Conservation (phyloP, 1,140 invertebrate genomes). For the Neoseiulus cucumeris region DNA sequence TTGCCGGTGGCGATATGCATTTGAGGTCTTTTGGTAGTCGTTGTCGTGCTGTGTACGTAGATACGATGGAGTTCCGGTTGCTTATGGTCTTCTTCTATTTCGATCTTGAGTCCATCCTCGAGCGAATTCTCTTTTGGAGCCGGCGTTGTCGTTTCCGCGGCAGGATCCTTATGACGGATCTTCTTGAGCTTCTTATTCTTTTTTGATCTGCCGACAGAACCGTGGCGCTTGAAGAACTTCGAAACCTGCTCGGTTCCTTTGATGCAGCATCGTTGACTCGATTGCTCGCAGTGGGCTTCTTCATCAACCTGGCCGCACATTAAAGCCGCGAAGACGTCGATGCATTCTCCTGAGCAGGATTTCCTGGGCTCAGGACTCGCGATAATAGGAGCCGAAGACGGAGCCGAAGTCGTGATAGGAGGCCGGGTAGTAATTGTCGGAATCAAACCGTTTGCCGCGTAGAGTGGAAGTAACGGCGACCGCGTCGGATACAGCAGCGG, state of each 20-base stretch:
- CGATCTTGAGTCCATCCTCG: background rate
- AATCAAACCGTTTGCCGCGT: background rate
- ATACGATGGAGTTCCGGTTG: background rate
- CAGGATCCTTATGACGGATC: no score
- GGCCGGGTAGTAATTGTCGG: background rate
- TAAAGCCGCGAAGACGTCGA: background rate
- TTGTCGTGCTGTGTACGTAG: background rate
- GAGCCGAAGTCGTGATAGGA: background rate
- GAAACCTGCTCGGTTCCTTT: background rate
- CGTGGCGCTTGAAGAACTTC: background rate
- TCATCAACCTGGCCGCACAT: background rate
- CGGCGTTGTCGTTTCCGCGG: background rate
- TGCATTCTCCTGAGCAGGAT: background rate
- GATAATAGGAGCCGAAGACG: background rate
- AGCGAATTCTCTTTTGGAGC: background rate
- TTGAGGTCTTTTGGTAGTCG: background rate
- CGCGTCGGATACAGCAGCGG: background rate
- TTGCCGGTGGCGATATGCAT: background rate
- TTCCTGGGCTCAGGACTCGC: background rate
- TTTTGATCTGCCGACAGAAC: background rate
- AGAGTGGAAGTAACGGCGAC: background rate
- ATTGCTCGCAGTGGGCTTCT: background rate
- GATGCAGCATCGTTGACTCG: constrained; percentile 3
- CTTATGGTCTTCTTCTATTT: background rate
- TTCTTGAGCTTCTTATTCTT: background rate